Evolutionary conservation across 2,113 vertebrate species (phyloP).

Genomic region (Piprites chloris): DNA sequence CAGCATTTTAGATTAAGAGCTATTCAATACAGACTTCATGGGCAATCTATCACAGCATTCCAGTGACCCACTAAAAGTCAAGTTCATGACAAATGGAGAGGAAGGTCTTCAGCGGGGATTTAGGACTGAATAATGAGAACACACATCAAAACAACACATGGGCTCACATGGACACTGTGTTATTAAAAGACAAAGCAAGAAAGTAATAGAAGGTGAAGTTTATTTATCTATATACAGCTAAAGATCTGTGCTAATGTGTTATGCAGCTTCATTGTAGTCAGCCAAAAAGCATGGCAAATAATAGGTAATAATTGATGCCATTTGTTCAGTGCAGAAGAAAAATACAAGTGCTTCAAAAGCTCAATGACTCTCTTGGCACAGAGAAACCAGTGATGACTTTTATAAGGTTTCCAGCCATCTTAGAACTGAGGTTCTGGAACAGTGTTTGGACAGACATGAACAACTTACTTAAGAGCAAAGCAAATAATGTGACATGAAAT

Average conservation of each 20-base stretch:
- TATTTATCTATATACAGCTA: background rate
- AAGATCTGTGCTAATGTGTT: background rate
- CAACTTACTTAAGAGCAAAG: background rate
- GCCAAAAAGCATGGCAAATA: background rate
- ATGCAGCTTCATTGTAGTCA: background rate
- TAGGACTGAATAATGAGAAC: background rate
- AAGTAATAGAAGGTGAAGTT: conserved; percentile 5
- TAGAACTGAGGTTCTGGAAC: background rate
- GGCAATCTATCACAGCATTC: background rate
- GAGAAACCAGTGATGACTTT: background rate
- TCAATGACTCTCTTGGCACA: background rate
- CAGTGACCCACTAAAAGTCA: conserved; percentile 49
- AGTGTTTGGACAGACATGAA: background rate
- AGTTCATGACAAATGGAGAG: background rate
- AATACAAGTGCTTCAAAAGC: background rate
- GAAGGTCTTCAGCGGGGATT: background rate
- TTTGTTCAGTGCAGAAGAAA: conserved; percentile 2
- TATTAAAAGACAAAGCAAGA: conserved; percentile 26
- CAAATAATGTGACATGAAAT: background rate
- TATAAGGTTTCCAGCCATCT: background rate
- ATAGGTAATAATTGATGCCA: background rate
- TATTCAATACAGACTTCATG: background rate
- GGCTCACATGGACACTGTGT: background rate
- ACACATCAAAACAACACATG: background rate
- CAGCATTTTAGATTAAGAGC: background rate